phyloP scores from a whole-genome alignment of 2,797 vertebrate genomes.

The Phalanger gymnotis region DNA sequence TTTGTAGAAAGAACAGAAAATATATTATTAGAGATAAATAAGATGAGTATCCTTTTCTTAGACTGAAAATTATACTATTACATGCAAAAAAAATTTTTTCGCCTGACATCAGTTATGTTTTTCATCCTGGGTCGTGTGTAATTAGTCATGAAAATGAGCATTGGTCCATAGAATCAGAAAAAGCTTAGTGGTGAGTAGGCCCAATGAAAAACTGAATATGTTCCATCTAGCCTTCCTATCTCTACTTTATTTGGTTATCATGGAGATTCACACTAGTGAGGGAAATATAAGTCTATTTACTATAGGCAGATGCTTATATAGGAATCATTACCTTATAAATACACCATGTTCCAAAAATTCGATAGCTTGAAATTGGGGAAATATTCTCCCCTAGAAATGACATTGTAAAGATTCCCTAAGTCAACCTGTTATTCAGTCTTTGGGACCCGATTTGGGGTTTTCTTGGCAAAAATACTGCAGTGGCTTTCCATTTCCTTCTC shows the following conservation, averaged over 20 bases:
- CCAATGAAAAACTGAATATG: background rate
- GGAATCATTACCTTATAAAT: background rate
- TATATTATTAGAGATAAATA: background rate
- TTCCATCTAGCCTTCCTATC: background rate
- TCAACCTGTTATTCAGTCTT: background rate
- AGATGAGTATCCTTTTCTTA: background rate
- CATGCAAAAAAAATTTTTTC: background rate
- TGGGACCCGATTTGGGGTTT: background rate
- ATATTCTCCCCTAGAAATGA: background rate
- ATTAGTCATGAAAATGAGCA: slow-evolving; percentile 17
- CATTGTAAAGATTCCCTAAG: background rate
- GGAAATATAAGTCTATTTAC: background rate
- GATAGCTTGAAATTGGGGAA: background rate
- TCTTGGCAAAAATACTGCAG: background rate
- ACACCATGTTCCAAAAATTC: background rate
- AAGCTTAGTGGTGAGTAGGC: background rate
- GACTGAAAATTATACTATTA: background rate
- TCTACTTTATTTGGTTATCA: slow-evolving; percentile 23
- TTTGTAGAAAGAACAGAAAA: background rate
- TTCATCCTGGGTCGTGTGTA: background rate
- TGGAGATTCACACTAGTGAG: slow-evolving; percentile 27
- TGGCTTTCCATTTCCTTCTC: background rate
- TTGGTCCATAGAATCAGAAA: background rate
- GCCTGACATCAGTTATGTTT: background rate
- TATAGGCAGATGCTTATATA: background rate